phyloP scores from a whole-genome alignment of 2,113 vertebrate genomes.

The Lophura nycthemera region DNA sequence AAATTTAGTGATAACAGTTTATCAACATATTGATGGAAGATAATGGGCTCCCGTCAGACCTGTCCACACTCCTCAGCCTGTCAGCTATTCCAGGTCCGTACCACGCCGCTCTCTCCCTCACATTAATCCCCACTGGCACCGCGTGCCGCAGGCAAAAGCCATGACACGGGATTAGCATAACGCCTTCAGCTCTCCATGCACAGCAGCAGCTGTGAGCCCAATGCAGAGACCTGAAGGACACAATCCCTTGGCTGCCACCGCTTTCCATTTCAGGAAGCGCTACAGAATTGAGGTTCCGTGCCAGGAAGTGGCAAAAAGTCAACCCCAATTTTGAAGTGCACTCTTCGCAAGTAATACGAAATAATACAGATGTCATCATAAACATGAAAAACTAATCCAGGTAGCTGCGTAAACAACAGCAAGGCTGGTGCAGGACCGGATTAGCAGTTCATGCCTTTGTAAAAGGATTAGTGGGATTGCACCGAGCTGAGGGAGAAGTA shows the following conservation, averaged over 20 bases:
- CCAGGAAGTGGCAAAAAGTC: neutral
- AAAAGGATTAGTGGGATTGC: conserved; percentile 39
- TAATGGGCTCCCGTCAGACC: conserved; percentile 79
- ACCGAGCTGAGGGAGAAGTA: neutral
- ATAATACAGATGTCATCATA: conserved; percentile 34
- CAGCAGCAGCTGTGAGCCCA: neutral
- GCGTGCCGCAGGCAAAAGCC: neutral
- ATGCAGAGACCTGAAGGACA: neutral
- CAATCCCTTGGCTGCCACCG: neutral
- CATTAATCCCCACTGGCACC: neutral
- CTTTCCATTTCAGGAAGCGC: neutral
- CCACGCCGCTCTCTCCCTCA: neutral
- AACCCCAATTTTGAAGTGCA: neutral
- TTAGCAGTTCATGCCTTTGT: conserved; percentile 53
- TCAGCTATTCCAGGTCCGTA: neutral
- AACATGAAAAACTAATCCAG: conserved; percentile 47
- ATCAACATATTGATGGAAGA: conserved; percentile 79
- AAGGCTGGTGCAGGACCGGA: conserved; percentile 36
- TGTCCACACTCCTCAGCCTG: neutral
- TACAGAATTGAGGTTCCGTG: neutral
- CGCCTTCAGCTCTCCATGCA: neutral
- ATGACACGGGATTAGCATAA: fast-evolving
- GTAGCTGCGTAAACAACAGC: conserved; percentile 51
- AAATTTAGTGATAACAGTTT: conserved; percentile 88
- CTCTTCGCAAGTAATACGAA: conserved; percentile 26